phyloP scores from a whole-genome alignment of 2,888 invertebrate genomes.

The Linnaemya tessellans region DNA sequence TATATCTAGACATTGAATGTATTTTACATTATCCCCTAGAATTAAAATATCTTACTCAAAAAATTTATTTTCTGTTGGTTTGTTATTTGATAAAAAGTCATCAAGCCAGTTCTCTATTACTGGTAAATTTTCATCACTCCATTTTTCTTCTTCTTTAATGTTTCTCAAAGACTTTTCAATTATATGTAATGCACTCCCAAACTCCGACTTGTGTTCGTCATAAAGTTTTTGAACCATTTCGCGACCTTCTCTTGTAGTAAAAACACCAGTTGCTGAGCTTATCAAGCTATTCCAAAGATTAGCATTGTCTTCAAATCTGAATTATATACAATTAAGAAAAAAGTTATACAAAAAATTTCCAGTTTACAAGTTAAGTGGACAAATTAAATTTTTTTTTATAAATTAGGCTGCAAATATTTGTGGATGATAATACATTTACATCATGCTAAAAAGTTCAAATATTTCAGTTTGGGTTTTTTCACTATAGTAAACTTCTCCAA shows the following conservation, averaged over 20 bases:
- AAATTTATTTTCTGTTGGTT: slow-evolving; percentile 51
- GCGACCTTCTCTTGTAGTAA: slow-evolving; percentile 89
- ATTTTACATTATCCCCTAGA: background rate
- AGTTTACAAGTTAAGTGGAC: too few species aligned
- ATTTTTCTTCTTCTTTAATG: slow-evolving; percentile 89
- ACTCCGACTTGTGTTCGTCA: slow-evolving; percentile 86
- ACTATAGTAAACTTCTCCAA: too few species aligned
- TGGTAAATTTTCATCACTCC: slow-evolving; percentile 90
- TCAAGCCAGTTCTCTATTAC: slow-evolving; percentile 90
- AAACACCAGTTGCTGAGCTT: slow-evolving; percentile 89
- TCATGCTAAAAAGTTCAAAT: too few species aligned
- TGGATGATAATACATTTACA: too few species aligned
- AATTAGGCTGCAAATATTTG: too few species aligned
- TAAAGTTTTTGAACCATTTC: slow-evolving; percentile 88
- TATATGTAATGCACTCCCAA: slow-evolving; percentile 89
- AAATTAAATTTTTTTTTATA: too few species aligned
- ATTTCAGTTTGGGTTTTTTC: too few species aligned
- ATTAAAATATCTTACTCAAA: slow-evolving; percentile 25
- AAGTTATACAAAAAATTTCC: background rate
- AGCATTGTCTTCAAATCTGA: slow-evolving; percentile 87
- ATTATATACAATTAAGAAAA: slow-evolving; percentile 68
- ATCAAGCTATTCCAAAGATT: slow-evolving; percentile 91
- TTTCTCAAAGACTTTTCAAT: slow-evolving; percentile 89
- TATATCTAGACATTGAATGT: background rate
- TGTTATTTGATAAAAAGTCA: slow-evolving; percentile 82